phyloP scores from a whole-genome alignment of 2,888 invertebrate genomes.

The Drosophila mulleri region DNA sequence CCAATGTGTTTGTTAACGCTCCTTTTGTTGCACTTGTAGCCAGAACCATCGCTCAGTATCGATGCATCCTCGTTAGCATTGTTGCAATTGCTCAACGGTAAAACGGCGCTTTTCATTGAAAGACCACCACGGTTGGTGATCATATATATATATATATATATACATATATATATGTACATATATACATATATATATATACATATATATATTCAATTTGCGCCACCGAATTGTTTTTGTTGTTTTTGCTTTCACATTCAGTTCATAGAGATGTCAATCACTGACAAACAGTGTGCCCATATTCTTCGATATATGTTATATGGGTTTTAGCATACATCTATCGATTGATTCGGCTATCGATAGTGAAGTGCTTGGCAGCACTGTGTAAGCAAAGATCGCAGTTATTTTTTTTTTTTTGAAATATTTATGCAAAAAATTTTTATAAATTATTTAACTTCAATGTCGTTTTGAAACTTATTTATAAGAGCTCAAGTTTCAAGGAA shows the following conservation, averaged over 20 bases:
- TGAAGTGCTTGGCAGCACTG: background rate
- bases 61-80: conserved; percentile 49
- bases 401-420: conserved; percentile 15
- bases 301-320: background rate
- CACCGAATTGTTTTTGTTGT: conserved; percentile 50
- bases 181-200: no score
- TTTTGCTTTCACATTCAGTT: conserved; percentile 47
- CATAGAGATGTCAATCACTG: conserved; percentile 46
- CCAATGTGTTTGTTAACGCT: conserved; percentile 29
- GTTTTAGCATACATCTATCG: conserved; percentile 7
- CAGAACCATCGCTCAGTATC: conserved; percentile 10
- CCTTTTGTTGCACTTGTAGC: conserved; percentile 7
- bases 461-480: no score
- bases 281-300: conserved; percentile 44
- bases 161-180: no score
- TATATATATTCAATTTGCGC: conserved; percentile 36
- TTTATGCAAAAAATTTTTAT: background rate
- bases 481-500: background rate
- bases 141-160: conserved; percentile 36
- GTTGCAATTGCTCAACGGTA: conserved; percentile 39
- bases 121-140: conserved; percentile 39
- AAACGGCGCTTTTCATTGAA: conserved; percentile 58
- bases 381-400: conserved; percentile 3
- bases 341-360: background rate
- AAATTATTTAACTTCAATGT: background rate